These are phyloP conservation scores for Cyaniris semiargus DNA, from an alignment of 2,888 invertebrate genomes.

Conservation along the genomic window DNA sequence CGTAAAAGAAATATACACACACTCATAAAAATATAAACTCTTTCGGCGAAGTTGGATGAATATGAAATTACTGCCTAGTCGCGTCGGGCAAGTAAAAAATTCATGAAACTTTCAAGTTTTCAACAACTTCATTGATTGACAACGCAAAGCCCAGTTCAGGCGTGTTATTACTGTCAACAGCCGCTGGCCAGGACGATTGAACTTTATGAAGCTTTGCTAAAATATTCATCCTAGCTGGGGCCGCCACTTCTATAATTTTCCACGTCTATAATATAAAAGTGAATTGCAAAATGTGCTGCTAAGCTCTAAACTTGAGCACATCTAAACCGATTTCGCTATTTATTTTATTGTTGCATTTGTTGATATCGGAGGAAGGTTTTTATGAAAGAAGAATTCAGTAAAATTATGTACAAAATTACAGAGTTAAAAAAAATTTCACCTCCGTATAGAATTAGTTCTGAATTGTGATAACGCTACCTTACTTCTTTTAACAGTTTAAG, in stretches of 20 bases:
- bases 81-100: conserved; percentile 17
- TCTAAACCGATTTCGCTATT: too few relatives aligned
- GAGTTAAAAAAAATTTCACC: too few relatives aligned
- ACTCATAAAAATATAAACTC: not conserved
- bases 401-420: too few relatives aligned
- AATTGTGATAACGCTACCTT: too few relatives aligned
- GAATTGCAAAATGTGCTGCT: too few relatives aligned
- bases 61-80: not conserved
- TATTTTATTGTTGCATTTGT: too few relatives aligned
- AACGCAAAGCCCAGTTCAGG: conserved; percentile 26
- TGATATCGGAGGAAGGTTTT: too few relatives aligned
- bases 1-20: not conserved
- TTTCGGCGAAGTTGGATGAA: not conserved
- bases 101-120: conserved; percentile 8
- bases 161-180: conserved; percentile 27
- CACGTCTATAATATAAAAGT: not conserved
- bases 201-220: not conserved
- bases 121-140: conserved; percentile 29
- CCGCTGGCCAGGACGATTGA: not conserved
- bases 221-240: not conserved
- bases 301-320: not conserved
- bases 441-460: too few relatives aligned
- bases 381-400: too few relatives aligned
- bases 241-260: not conserved
- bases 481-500: too few relatives aligned